Percentiles rank a stretch among this genome's conserved stretches.
Evolutionary conservation across 2,888 invertebrate genomes (phyloP).

Genomic region (Morpho achilles): DNA sequence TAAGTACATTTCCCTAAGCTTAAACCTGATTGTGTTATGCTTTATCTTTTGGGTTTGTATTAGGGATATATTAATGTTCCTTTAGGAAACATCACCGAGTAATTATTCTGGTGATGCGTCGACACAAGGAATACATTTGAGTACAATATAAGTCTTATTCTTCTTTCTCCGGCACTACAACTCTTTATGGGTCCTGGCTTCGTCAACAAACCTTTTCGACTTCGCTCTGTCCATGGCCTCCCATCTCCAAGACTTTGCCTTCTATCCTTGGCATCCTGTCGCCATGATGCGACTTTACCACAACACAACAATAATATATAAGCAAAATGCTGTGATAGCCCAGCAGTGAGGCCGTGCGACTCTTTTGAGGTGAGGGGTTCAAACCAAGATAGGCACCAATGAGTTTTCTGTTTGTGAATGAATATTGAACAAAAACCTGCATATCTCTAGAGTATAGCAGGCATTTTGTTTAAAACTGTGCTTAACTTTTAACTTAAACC

Average conservation of each 20-base stretch:
- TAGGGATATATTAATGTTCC: constrained; percentile 54
- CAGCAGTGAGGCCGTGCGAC: no score
- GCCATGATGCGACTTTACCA: not conserved
- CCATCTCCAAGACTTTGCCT: not conserved
- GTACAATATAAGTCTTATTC: not conserved
- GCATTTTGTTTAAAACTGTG: no score
- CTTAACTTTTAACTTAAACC: no score
- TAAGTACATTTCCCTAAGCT: constrained; percentile 45
- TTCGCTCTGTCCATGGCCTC: not conserved
- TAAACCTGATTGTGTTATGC: constrained; percentile 48
- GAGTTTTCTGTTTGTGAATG: no score
- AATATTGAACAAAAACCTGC: not conserved
- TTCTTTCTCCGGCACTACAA: not conserved
- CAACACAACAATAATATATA: not conserved
- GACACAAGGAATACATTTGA: constrained; percentile 43
- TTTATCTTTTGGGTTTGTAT: constrained; percentile 49
- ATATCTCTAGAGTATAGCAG: no score
- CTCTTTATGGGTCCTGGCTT: no score
- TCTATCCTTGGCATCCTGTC: not conserved
- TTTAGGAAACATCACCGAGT: constrained; percentile 57
- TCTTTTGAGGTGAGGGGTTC: no score
- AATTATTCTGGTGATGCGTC: constrained; percentile 44
- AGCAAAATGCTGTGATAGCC: not conserved
- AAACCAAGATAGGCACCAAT: no score
- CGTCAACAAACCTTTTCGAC: no score